Evolutionary conservation across 35 echinoderm and acorn worm genomes (phyloP).

Genomic region (Strongylocentrotus purpuratus): DNA sequence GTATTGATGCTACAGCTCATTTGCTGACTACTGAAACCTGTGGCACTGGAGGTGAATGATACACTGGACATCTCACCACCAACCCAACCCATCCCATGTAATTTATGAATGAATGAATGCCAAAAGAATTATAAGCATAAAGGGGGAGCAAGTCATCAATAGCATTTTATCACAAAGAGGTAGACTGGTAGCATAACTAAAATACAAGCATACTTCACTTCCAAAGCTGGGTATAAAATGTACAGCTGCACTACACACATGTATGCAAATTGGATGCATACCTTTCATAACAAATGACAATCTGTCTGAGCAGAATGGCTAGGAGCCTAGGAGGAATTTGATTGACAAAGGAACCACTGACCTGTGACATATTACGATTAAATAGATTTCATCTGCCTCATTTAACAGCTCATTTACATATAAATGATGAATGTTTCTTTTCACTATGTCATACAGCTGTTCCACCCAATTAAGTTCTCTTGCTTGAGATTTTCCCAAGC

Average conservation of each 20-base stretch:
- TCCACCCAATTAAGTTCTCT: not conserved
- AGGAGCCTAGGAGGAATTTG: not conserved
- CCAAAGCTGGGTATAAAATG: not conserved
- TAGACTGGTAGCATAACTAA: not conserved
- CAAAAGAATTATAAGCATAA: not conserved
- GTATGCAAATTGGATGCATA: constrained; percentile 28
- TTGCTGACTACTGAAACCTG: not conserved
- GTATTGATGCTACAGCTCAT: not conserved
- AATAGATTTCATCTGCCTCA: not conserved
- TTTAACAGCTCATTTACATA: not conserved
- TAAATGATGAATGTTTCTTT: not conserved
- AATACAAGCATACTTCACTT: not conserved
- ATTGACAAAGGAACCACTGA: not conserved
- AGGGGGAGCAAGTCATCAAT: not conserved
- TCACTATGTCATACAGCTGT: not conserved
- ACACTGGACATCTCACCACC: not conserved
- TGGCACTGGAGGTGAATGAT: not conserved
- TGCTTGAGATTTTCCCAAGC: no score
- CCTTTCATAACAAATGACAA: not conserved
- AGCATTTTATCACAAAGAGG: not conserved
- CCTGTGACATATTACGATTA: not conserved
- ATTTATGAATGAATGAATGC: not conserved
- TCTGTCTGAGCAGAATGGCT: not conserved
- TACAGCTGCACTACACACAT: not conserved
- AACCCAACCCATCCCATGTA: not conserved